These are phyloP conservation scores for Osmerus eperlanus DNA, from an alignment of 2,113 vertebrate genomes.

Conservation along the genomic window DNA sequence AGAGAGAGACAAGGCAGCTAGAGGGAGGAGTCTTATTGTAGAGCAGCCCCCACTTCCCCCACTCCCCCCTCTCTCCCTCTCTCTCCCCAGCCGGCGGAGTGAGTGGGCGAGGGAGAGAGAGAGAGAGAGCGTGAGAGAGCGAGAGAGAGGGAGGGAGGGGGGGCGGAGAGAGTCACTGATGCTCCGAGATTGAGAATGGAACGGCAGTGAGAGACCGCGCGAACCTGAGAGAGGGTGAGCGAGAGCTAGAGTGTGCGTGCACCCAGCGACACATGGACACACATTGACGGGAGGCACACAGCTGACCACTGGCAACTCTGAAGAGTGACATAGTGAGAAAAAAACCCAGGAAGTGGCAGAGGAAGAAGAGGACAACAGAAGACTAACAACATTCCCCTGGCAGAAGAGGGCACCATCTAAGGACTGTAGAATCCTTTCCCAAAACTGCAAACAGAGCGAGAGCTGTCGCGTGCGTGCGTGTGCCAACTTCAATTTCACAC, in stretches of 20 bases:
- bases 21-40: slow-evolving; percentile 63
- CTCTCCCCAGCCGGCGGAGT: slow-evolving; percentile 40
- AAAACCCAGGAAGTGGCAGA: slow-evolving; percentile 14
- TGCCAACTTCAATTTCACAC: slow-evolving; percentile 67
- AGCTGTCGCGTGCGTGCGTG: slow-evolving; percentile 46
- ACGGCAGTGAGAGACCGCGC: slow-evolving; percentile 49
- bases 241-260: slow-evolving; percentile 19
- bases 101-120: slow-evolving; percentile 52
- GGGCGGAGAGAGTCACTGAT: slow-evolving; percentile 44
- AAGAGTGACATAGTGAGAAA: slow-evolving; percentile 46
- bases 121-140: slow-evolving; percentile 30
- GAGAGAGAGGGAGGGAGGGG: slow-evolving; percentile 13
- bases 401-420: slow-evolving; percentile 55
- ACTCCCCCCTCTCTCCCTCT: slow-evolving; percentile 36
- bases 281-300: slow-evolving; percentile 60
- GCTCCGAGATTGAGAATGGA: slow-evolving; percentile 65
- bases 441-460: slow-evolving; percentile 54
- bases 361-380: slow-evolving; percentile 15
- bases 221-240: slow-evolving; percentile 50
- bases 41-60: slow-evolving; percentile 51
- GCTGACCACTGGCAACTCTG: slow-evolving; percentile 48
- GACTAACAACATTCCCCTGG: slow-evolving; percentile 46
- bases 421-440: slow-evolving; percentile 47
- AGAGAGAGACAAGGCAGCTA: slow-evolving; percentile 6
- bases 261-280: slow-evolving; percentile 49